These are phyloP conservation scores for Paedocypris sp. DNA, from an alignment of 2,113 vertebrate species.

Conservation along the genomic window DNA sequence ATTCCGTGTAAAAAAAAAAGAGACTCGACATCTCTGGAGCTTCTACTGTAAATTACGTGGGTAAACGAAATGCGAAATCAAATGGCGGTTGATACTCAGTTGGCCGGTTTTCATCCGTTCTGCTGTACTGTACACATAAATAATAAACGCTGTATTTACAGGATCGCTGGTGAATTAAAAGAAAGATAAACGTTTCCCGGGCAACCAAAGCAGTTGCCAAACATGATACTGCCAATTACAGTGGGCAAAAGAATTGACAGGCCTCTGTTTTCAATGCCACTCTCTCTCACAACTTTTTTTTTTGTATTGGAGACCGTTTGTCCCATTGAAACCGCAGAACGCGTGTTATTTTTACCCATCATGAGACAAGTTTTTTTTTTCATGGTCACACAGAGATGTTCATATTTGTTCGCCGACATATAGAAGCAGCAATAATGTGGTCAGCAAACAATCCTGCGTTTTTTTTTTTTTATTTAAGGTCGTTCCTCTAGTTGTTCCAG, in stretches of 20 bases:
- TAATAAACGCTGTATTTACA: conserved; percentile 46
- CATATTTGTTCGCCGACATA: not conserved
- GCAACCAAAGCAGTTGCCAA: conserved; percentile 50
- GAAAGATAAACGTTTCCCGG: conserved; percentile 52
- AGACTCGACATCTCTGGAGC: too few relatives aligned
- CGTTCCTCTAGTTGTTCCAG: not conserved
- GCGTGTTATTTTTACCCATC: too few relatives aligned
- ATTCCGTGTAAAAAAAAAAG: too few relatives aligned
- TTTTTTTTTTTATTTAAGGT: too few relatives aligned
- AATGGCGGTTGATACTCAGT: conserved; percentile 42
- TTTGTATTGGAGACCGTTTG: not conserved
- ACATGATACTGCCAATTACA: conserved; percentile 52
- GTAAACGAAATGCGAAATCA: conserved; percentile 41
- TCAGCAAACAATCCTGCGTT: not conserved
- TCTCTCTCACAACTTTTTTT: conserved; percentile 29
- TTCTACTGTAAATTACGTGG: too few relatives aligned
- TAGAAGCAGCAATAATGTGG: not conserved
- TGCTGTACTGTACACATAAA: conserved; percentile 45
- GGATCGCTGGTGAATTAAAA: conserved; percentile 53
- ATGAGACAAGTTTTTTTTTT: too few relatives aligned
- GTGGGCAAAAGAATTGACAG: conserved; percentile 36
- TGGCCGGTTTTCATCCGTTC: conserved; percentile 37
- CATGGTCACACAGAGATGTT: too few relatives aligned
- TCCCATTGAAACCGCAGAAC: too few relatives aligned
- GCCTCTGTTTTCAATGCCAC: conserved; percentile 36